Base-by-base conservation (phyloP, 1,140 invertebrate species). In the Ceratina calcarata region DNA sequence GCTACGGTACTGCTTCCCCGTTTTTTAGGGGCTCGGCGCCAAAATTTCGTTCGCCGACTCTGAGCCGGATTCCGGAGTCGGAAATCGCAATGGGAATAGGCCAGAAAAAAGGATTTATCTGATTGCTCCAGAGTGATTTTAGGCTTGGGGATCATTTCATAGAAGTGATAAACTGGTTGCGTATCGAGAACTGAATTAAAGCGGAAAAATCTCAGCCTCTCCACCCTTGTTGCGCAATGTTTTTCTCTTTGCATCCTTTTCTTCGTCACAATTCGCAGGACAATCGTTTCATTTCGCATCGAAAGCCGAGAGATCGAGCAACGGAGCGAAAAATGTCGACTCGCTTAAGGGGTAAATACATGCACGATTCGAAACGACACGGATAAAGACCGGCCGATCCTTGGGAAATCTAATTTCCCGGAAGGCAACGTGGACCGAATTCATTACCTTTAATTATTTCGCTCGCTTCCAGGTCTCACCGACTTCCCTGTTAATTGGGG, bases 371-470 rank as follows among this genome's bases (percentile, higher is more conserved):
- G 37, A 37, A 57, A 64, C 68, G 68, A 64, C 57, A 66, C 6
- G 51, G 37, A 73, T 72, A 73, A 7, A 66, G 65, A 66, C 32
- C 15, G 27, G 37, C 37, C 55, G 13, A 32, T 53, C 15, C 20
- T 13, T 16, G 10, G 45, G 60, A 51, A 79, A 79, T 79, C 70
- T 73, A 79, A 79, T 79, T 73, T 79, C 22, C 51, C 32, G 53
- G 61, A 79, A 79, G 69, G 69, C 32, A 57, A 37, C 60, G 27
- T 37, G 24, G 24, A 20, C 70, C 32, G 37, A 51, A 79, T 79
- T 79, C 69, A 79, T 79, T 66, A 32, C 71, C 57, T 75, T 24
- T 72, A 80, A 80, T 80, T 75, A 80, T 80, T 68, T 75, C 53
- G 20, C 70, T 69, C 53, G 77, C 27, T 80, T 62, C 60, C 58